Base-by-base conservation (phyloP, 2,888 invertebrate species). In the Phyllotreta striolata region DNA sequence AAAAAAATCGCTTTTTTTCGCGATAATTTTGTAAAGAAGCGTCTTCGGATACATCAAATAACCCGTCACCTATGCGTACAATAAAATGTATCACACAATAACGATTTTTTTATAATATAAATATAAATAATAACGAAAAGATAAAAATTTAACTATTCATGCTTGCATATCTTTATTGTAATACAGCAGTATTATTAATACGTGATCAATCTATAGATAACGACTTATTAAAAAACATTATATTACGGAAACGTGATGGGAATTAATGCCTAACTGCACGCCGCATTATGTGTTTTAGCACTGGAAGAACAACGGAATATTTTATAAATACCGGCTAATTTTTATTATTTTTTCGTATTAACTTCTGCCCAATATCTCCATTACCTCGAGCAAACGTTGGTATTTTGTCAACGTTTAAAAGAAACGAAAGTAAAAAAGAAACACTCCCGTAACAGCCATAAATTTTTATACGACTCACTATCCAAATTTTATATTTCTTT, bases 401-500 rank as follows among this genome's bases (percentile, higher is more conserved):
- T 24, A 24, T 24, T 24, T 24, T 24, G 24, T 24, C 24, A 24
- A 24, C 24, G 24, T 24, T 24, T 24, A 49, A 49, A 49, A 8
- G 38, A 6, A 44, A 34, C 35, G 39, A 43, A 43, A 59, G 35
- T 37, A 54, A 60, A 51, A 12, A 60, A 60, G 52, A 59, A 35
- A 56, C 43, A 60, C 12, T 43, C 60, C 13, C 52, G 60, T 60
- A 38, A 12, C 37, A 7, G 10, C 12, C 52, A 60, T 60, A 54
- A 60, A 60, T 35, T 44, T 62, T 44, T 55, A 44, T 56, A 56
- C 44, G 56, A 56, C 62, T 39, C 37, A 51, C 41, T 52, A 59
- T 59, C 52, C 44, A 44, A 60, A 60, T 63, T 63, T 63, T 66
- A 66, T 66, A 51, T 46, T 56, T 54, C 57, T 66, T 66, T 66